Percentiles rank a stretch among this genome's conserved stretches.
Conservation (phyloP, 2,113 vertebrate species). For the Tenebrosternarchus preto region DNA sequence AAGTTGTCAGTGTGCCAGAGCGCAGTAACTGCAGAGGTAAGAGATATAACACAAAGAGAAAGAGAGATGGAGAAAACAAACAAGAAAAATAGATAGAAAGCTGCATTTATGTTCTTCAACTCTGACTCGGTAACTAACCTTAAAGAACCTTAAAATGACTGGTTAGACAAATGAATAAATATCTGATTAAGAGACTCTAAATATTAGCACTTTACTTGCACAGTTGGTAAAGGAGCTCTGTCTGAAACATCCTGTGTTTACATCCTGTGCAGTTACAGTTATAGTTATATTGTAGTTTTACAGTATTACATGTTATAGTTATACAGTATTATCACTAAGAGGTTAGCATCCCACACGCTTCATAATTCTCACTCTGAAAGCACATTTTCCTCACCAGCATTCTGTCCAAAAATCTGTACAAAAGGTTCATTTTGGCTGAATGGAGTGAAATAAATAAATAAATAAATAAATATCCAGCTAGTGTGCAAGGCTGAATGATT, state of each 20-base stretch:
- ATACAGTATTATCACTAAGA: neutral
- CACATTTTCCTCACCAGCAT: neutral
- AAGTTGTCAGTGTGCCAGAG: neutral
- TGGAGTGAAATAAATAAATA: too few relatives aligned
- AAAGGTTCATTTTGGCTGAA: too few relatives aligned
- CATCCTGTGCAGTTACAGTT: too few relatives aligned
- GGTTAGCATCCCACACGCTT: neutral
- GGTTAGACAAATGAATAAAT: too few relatives aligned
- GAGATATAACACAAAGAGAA: neutral
- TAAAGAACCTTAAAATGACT: conserved; percentile 4
- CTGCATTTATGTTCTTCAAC: neutral
- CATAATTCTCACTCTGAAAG: conserved; percentile 4
- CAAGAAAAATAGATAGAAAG: neutral
- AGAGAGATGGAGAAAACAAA: neutral
- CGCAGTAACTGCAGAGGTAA: neutral
- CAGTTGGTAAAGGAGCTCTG: too few relatives aligned
- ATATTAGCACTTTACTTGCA: too few relatives aligned
- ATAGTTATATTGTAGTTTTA: too few relatives aligned
- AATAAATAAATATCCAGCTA: too few relatives aligned
- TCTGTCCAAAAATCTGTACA: neutral
- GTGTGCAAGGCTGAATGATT: too few relatives aligned
- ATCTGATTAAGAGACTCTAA: too few relatives aligned
- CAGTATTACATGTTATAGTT: too few relatives aligned
- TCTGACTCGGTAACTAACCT: conserved; percentile 8
- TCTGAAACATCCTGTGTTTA: too few relatives aligned